Percentiles rank a stretch among this genome's conserved stretches.
phyloP scores from a whole-genome alignment of 2,797 vertebrate genomes.

The Ciconia nigra region DNA sequence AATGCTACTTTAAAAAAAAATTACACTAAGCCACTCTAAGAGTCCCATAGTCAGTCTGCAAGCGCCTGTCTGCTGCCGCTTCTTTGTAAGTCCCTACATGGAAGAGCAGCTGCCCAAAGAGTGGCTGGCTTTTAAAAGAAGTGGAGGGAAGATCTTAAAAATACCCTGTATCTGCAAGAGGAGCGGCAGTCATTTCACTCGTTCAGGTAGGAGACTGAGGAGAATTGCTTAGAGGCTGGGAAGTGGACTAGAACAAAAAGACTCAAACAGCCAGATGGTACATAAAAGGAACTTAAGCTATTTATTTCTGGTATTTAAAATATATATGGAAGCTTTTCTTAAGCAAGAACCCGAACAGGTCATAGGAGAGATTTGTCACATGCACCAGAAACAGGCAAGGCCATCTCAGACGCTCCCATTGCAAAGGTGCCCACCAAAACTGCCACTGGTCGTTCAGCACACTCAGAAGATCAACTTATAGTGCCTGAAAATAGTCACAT shows the following conservation, averaged over 20 bases:
- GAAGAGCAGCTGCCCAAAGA: not conserved
- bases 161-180: not conserved
- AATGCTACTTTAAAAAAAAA: not conserved
- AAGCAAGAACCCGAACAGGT: not conserved
- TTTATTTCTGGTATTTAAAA: not conserved
- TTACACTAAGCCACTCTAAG: not conserved
- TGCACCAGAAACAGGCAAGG: not conserved
- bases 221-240: not conserved
- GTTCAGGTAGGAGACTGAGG: not conserved
- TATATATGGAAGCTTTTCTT: not conserved
- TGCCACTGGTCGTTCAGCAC: not conserved
- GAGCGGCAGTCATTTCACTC: not conserved
- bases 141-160: not conserved
- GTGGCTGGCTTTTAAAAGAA: not conserved
- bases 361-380: not conserved
- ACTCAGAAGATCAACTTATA: not conserved
- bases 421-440: not conserved
- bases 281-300: not conserved
- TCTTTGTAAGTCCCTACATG: not conserved
- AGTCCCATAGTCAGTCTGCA: not conserved
- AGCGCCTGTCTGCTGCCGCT: not conserved
- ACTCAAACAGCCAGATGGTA: not conserved
- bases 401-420: not conserved
- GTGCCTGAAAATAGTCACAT: not conserved
- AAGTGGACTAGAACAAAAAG: not conserved